These are phyloP conservation scores for Sphaeridia pumilis DNA, from an alignment of 2,888 invertebrate species.

Conservation along the genomic window DNA sequence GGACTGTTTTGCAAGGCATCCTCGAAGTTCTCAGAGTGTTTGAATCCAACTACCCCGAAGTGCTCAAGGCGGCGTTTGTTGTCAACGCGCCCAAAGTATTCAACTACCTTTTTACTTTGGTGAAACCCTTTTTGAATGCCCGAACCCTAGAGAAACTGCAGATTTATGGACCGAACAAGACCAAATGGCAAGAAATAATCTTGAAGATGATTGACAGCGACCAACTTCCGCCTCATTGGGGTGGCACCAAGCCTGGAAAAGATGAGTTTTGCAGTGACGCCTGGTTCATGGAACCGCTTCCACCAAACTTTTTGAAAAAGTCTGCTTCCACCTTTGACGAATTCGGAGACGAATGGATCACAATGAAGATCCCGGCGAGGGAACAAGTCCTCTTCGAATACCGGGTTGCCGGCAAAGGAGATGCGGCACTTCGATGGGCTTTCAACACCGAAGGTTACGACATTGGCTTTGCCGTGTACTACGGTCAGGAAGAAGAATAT, in stretches of 20 bases:
- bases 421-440: conserved; percentile 8
- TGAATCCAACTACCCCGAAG: conserved; percentile 22
- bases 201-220: conserved; percentile 13
- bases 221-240: conserved; percentile 20
- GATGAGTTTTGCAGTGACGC: conserved; percentile 20
- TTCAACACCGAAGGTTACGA: conserved; percentile 20
- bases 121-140: conserved; percentile 20
- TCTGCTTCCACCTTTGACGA: conserved; percentile 12
- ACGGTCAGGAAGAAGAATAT: conserved; percentile 13
- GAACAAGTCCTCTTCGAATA: conserved; percentile 16
- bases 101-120: conserved; percentile 16
- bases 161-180: conserved; percentile 15
- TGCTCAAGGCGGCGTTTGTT: conserved; percentile 17
- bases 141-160: conserved; percentile 16
- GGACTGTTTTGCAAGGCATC: conserved; percentile 20
- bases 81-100: conserved; percentile 21
- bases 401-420: neutral
- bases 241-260: conserved; percentile 12
- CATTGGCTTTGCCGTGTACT: conserved; percentile 16
- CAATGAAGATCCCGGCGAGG: conserved; percentile 14
- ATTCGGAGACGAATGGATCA: conserved; percentile 20
- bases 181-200: conserved; percentile 17
- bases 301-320: conserved; percentile 16
- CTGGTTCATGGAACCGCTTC: conserved; percentile 19
- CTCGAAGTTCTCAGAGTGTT: conserved; percentile 17